Evolutionary conservation across 2,113 vertebrate species (phyloP).

Genomic region (Dolichallabes microphthalmus): DNA sequence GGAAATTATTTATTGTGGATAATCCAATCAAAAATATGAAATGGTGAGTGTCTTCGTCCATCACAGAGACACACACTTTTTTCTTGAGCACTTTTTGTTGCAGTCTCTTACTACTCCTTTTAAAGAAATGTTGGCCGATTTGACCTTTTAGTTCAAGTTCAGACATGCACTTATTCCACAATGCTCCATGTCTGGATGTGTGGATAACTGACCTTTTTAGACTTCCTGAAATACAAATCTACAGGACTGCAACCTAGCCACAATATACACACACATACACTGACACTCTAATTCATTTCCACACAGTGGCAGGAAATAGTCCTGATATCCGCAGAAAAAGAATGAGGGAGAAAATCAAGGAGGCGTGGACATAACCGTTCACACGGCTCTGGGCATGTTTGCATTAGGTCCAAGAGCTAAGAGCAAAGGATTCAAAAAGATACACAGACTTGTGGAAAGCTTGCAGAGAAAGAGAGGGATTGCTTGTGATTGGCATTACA

Average conservation of each 20-base stretch:
- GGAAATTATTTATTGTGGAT: background rate
- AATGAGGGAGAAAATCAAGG: constrained; percentile 52
- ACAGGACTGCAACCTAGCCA: constrained; percentile 22
- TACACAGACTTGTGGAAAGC: background rate
- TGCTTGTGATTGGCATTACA: background rate
- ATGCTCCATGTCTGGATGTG: background rate
- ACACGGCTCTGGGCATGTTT: constrained; percentile 32
- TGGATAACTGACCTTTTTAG: background rate
- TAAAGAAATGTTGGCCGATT: background rate
- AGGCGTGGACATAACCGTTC: constrained; percentile 51
- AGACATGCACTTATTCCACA: background rate
- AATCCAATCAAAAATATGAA: background rate
- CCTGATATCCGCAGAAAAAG: constrained; percentile 74
- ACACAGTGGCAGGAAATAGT: constrained; percentile 80
- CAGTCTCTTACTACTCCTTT: background rate
- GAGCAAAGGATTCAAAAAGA: constrained; percentile 5
- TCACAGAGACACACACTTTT: too few relatives aligned
- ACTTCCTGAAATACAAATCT: constrained; percentile 13
- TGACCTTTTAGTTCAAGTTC: background rate
- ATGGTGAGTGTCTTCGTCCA: background rate
- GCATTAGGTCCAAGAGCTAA: background rate
- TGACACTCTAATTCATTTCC: constrained; percentile 67
- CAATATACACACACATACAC: constrained; percentile 40
- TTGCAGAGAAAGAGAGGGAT: background rate
- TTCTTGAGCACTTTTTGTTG: background rate